phyloP scores from a whole-genome alignment of 2,113 vertebrate genomes.

The Sardina pilchardus region DNA sequence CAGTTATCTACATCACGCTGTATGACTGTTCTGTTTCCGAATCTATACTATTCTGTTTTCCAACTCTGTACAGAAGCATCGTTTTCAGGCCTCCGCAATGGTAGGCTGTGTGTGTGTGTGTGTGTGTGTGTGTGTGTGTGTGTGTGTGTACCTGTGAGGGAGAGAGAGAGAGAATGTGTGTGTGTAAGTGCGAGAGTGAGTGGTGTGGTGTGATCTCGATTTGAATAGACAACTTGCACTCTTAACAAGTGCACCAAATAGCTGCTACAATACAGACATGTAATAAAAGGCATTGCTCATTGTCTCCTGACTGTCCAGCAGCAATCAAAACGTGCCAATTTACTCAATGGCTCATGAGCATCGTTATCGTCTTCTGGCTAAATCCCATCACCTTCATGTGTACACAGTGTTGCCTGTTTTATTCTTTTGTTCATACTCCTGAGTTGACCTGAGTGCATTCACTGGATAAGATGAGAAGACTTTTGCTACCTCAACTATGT shows the following conservation, averaged over 20 bases:
- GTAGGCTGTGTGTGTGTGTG: slow-evolving; percentile 15
- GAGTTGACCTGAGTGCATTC: neutral
- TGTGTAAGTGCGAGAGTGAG: neutral
- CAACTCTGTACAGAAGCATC: neutral
- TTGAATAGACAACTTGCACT: neutral
- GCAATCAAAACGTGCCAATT: neutral
- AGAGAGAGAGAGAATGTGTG: too few relatives aligned
- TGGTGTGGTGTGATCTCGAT: neutral
- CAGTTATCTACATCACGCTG: neutral
- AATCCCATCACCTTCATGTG: neutral
- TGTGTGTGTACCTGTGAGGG: neutral
- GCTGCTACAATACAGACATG: neutral
- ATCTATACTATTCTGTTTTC: neutral
- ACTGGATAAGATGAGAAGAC: neutral
- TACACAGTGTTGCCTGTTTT: neutral
- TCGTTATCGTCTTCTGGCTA: neutral
- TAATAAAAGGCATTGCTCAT: neutral
- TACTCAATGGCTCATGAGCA: neutral
- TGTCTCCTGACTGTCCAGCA: neutral
- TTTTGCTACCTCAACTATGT: neutral
- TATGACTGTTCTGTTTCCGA: neutral
- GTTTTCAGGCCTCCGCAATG: neutral
- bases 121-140: neutral
- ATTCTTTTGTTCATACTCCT: neutral
- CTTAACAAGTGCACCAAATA: neutral